Conservation (phyloP, 2,113 vertebrate species). For the Chitala chitala region DNA sequence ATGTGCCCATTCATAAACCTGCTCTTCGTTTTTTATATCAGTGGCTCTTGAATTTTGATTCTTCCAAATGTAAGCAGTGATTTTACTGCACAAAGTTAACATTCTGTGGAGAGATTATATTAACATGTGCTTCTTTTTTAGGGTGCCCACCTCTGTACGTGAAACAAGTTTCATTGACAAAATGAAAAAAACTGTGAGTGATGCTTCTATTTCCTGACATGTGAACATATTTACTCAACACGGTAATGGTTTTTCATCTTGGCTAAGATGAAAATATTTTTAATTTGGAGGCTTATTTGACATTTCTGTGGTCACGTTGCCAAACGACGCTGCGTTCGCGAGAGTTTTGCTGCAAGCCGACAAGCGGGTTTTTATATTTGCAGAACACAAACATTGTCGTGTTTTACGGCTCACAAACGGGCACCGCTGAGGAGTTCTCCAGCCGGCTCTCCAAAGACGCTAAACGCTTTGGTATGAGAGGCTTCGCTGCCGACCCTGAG, state of each 20-base stretch:
- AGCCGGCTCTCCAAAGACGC: slow-evolving; percentile 76
- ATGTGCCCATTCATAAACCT: too few species aligned
- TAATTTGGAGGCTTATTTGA: too few species aligned
- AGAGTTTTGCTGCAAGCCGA: too few species aligned
- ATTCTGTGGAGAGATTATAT: background rate
- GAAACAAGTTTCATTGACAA: slow-evolving; percentile 81
- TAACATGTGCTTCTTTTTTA: slow-evolving; percentile 47
- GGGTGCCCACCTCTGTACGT: slow-evolving; percentile 44
- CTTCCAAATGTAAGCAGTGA: too few species aligned
- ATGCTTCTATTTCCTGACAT: background rate
- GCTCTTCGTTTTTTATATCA: too few species aligned
- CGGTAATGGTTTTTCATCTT: background rate
- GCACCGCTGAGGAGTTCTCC: slow-evolving; percentile 77
- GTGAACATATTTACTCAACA: background rate
- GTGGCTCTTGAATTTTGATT: too few species aligned
- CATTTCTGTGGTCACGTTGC: too few species aligned
- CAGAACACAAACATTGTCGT: slow-evolving; percentile 75
- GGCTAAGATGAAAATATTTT: too few species aligned
- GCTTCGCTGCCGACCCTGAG: slow-evolving; percentile 75
- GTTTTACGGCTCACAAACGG: slow-evolving; percentile 82
- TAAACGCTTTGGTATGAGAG: slow-evolving; percentile 73
- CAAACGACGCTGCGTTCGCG: too few species aligned
- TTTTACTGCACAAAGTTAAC: too few species aligned
- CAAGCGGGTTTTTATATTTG: background rate
- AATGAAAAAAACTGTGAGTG: slow-evolving; percentile 82